A percentile compares a stretch with the other conserved stretches of the same genome.
Conservation (phyloP, 1,140 invertebrate genomes). For the Triops cancriformis region DNA sequence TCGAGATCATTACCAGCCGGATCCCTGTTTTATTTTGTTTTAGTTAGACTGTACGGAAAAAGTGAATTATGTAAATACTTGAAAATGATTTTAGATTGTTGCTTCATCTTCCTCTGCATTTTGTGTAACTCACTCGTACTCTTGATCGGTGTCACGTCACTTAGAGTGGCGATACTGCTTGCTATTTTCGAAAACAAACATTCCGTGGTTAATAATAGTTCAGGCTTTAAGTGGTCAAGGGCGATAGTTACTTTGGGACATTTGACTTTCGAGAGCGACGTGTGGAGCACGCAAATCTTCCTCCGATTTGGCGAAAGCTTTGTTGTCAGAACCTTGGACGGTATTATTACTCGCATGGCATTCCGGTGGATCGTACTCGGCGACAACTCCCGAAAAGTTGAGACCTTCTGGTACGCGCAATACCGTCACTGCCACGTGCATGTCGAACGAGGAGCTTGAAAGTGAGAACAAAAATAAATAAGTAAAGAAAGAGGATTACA, state of each 20-base stretch:
- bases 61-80: background rate
- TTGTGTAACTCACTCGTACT: background rate
- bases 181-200: background rate
- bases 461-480: background rate
- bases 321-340: background rate
- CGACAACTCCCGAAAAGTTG: conserved; percentile 49
- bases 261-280: background rate
- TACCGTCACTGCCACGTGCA: conserved; percentile 82
- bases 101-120: conserved; percentile 1
- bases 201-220: too few relatives aligned
- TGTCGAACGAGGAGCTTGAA: conserved; percentile 81
- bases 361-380: conserved; percentile 36
- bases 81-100: background rate
- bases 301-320: background rate
- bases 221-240: too few relatives aligned
- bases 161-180: background rate
- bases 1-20: conserved; percentile 32
- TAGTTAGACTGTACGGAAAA: background rate
- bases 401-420: conserved; percentile 73
- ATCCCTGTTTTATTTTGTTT: conserved; percentile 29
- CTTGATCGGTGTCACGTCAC: background rate
- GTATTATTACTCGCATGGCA: conserved; percentile 7
- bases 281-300: background rate
- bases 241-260: background rate
- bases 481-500: background rate